Percentiles rank a stretch among this genome's conserved stretches.
Evolutionary conservation across 1,140 invertebrate species (phyloP).

Genomic region (Helicoverpa armigera): DNA sequence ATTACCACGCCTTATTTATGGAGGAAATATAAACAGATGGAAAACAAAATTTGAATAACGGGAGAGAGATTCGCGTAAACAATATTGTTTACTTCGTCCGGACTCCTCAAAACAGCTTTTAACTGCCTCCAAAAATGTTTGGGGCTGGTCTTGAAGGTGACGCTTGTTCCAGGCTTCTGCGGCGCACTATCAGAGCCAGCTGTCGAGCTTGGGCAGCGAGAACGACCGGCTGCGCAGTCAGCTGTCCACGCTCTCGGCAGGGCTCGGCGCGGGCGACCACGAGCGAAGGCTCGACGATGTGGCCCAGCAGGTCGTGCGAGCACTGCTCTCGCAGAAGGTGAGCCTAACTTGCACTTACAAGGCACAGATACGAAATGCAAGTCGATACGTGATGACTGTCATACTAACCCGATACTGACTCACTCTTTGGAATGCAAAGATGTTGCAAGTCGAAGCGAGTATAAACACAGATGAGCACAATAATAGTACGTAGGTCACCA

Average conservation of each 20-base stretch:
- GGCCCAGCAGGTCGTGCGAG: slow-evolving; percentile 90
- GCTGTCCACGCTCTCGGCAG: slow-evolving; percentile 78
- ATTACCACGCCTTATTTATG: slow-evolving; percentile 29
- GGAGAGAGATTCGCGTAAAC: neutral
- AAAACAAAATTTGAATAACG: slow-evolving; percentile 37
- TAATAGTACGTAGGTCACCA: too few species aligned
- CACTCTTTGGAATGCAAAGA: too few species aligned
- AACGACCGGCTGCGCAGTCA: slow-evolving; percentile 90
- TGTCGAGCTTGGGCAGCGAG: slow-evolving; percentile 91
- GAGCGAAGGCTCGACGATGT: slow-evolving; percentile 87
- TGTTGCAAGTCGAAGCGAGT: too few species aligned
- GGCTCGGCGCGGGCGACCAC: slow-evolving; percentile 88
- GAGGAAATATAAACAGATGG: slow-evolving; percentile 6
- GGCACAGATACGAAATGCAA: too few species aligned
- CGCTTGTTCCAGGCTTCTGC: slow-evolving; percentile 88
- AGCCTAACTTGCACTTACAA: neutral
- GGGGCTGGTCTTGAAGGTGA: neutral
- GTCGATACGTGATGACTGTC: too few species aligned
- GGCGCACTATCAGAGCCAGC: slow-evolving; percentile 91
- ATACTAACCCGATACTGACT: too few species aligned
- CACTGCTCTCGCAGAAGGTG: slow-evolving; percentile 94
- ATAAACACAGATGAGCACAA: too few species aligned
- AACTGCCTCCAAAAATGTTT: neutral
- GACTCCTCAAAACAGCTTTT: too few species aligned
- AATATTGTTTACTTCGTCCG: slow-evolving; percentile 6